Evolutionary conservation across 2,113 vertebrate genomes (phyloP).

Genomic region (Bufo gargarizans): DNA sequence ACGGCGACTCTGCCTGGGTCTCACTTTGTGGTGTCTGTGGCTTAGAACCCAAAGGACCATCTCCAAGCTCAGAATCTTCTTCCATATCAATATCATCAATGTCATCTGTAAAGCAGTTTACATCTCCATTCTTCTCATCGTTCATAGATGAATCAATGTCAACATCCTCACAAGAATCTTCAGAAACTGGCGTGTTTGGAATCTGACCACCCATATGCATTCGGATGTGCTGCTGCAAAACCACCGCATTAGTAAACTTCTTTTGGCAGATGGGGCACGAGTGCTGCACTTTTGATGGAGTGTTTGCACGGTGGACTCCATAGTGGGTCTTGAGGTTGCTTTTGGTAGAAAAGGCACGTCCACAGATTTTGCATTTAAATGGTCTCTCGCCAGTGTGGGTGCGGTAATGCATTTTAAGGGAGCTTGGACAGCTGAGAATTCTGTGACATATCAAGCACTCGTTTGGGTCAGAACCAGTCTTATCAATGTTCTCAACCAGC

Average conservation of each 20-base stretch:
- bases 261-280: conserved; percentile 98
- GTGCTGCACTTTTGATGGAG: conserved; percentile 89
- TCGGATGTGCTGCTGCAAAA: conserved; percentile 95
- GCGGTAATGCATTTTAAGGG: conserved; percentile 98
- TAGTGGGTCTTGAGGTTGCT: conserved; percentile 97
- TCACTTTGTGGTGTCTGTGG: conserved; percentile 61
- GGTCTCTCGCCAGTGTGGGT: conserved; percentile 97
- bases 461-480: conserved; percentile 87
- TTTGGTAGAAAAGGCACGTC: conserved; percentile 94
- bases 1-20: conserved; percentile 67
- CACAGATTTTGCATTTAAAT: conserved; percentile 94
- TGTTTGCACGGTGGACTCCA: conserved; percentile 88
- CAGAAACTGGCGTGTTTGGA: conserved; percentile 87
- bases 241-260: conserved; percentile 96
- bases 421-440: conserved; percentile 95
- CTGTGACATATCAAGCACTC: conserved; percentile 94
- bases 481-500: conserved; percentile 94
- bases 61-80: conserved; percentile 72
- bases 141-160: conserved; percentile 70
- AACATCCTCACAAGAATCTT: conserved; percentile 74
- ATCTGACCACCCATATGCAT: conserved; percentile 99
- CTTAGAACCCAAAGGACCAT: conserved; percentile 68
- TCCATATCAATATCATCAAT: conserved; percentile 76
- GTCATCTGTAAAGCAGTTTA: conserved; percentile 64
- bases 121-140: conserved; percentile 71